Conservation (phyloP, 2,888 invertebrate genomes). For the Apamea crenata region DNA sequence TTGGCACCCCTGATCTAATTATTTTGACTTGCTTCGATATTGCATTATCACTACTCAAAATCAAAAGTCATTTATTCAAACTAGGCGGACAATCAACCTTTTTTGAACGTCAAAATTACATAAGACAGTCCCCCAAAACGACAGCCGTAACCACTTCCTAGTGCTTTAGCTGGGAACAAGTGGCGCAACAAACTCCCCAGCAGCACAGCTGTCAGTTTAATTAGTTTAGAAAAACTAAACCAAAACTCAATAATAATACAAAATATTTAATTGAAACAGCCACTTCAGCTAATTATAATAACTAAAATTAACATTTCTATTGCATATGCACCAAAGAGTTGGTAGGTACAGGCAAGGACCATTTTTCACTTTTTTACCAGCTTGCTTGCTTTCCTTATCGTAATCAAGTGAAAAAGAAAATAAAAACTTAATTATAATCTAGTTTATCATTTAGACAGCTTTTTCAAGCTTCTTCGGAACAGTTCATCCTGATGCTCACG, state of each 20-base stretch:
- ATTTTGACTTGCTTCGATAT: neutral
- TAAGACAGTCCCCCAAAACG: too few species aligned
- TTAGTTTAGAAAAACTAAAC: neutral
- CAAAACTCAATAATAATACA: neutral
- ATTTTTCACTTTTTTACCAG: neutral
- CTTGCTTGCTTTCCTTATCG: neutral
- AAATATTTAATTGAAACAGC: slow-evolving; percentile 12
- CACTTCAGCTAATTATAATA: neutral
- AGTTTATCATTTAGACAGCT: neutral
- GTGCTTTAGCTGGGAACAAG: too few species aligned
- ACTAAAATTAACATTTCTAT: slow-evolving; percentile 2
- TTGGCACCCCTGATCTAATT: neutral
- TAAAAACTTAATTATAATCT: neutral
- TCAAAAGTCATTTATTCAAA: too few species aligned
- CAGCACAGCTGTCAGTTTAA: too few species aligned
- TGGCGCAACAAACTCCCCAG: too few species aligned
- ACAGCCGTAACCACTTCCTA: too few species aligned
- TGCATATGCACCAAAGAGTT: neutral
- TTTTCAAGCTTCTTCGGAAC: neutral
- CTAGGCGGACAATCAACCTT: too few species aligned
- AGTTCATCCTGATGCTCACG: neutral
- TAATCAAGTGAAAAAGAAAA: neutral
- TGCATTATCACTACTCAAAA: neutral
- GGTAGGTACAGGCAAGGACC: neutral
- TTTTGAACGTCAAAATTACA: too few species aligned